phyloP scores from a whole-genome alignment of 1,140 invertebrate species.

The Hylaeus volcanicus region DNA sequence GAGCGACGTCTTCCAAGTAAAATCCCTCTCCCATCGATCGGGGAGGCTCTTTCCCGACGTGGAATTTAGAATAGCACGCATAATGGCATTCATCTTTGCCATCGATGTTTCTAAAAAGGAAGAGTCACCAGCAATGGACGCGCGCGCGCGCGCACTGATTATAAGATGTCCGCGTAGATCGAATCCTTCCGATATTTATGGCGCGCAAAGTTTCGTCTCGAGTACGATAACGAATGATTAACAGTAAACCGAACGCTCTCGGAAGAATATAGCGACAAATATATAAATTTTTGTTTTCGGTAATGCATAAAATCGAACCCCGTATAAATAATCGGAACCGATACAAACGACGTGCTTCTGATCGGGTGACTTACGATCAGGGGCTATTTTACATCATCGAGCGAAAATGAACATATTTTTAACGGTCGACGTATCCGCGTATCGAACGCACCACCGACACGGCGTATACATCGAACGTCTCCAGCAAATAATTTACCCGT shows the following conservation, averaged over 20 bases:
- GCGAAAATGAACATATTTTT: neutral
- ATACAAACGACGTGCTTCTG: too few species aligned
- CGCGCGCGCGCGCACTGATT: neutral
- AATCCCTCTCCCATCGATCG: neutral
- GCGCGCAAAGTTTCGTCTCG: too few species aligned
- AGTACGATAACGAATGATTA: too few species aligned
- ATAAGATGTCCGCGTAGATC: neutral
- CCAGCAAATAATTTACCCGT: neutral
- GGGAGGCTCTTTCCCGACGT: neutral
- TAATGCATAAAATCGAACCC: too few species aligned
- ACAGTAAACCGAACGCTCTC: too few species aligned
- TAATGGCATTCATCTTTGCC: constrained; percentile 38
- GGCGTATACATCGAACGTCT: neutral
- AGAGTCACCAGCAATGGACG: constrained; percentile 26
- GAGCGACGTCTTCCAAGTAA: constrained; percentile 36
- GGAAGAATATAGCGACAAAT: too few species aligned
- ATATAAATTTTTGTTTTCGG: too few species aligned
- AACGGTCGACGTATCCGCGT: neutral
- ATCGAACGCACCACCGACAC: neutral
- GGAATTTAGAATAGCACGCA: constrained; percentile 31
- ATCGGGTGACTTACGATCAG: too few species aligned
- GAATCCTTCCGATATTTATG: neutral
- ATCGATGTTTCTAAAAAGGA: constrained; percentile 11
- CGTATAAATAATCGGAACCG: too few species aligned
- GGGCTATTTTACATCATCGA: too few species aligned